phyloP scores from a whole-genome alignment of 2,113 vertebrate species.

The Xiphophorus couchianus region DNA sequence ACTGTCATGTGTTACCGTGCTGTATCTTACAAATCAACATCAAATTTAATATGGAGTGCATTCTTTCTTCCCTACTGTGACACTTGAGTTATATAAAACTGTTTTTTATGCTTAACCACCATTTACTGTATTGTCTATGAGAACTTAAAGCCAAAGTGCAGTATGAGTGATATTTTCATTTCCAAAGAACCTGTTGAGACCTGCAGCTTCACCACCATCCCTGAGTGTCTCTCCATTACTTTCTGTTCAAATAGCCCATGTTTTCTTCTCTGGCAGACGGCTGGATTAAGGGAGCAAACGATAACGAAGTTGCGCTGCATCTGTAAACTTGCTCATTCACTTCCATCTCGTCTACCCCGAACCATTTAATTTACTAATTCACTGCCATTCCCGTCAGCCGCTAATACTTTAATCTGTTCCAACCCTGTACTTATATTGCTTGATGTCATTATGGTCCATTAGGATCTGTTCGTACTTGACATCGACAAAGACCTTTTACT shows the following conservation, averaged over 20 bases:
- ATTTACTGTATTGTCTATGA: neutral
- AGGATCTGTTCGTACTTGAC: slow-evolving; percentile 39
- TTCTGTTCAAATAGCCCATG: neutral
- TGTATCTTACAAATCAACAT: neutral
- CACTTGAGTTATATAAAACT: neutral
- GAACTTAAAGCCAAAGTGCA: slow-evolving; percentile 7
- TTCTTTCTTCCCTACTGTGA: neutral
- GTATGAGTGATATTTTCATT: slow-evolving; percentile 39
- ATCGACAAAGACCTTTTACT: slow-evolving; percentile 10
- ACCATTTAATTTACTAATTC: neutral
- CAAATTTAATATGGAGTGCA: neutral
- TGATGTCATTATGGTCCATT: slow-evolving; percentile 22
- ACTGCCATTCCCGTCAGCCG: slow-evolving; percentile 7
- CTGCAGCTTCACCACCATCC: slow-evolving; percentile 1
- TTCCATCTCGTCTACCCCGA: neutral
- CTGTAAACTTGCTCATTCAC: neutral
- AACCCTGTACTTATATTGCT: slow-evolving; percentile 2
- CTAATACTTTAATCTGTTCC: slow-evolving; percentile 43
- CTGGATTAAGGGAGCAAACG: slow-evolving; percentile 25
- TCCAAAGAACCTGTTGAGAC: slow-evolving; percentile 42
- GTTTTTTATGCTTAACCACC: neutral
- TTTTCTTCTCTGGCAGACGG: slow-evolving; percentile 29
- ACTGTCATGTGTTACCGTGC: neutral
- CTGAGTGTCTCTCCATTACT: slow-evolving; percentile 2
- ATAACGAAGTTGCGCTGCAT: neutral